A percentile compares a stretch with the other conserved stretches of the same genome.
phyloP scores from a whole-genome alignment of 2,113 vertebrate species.

The Shinisaurus crocodilurus region DNA sequence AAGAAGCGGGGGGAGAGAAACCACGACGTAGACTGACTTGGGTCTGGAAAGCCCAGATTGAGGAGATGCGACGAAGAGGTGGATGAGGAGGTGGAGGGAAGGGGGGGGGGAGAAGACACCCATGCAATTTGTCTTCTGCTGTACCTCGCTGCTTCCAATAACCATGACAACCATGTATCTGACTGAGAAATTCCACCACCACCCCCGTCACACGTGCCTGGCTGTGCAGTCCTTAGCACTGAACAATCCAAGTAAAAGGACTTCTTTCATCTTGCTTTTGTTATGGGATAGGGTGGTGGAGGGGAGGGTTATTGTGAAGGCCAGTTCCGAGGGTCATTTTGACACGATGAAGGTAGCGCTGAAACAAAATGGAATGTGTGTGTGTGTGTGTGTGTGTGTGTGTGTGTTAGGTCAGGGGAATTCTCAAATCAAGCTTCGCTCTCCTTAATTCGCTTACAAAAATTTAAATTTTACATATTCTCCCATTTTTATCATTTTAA shows the following conservation, averaged over 20 bases:
- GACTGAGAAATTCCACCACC: constrained; percentile 42
- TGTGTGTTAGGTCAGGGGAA: background rate
- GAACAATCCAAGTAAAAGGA: background rate
- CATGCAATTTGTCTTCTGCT: constrained; percentile 60
- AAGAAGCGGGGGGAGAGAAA: no score
- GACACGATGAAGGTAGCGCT: background rate
- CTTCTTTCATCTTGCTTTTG: background rate
- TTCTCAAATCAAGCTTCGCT: background rate
- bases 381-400: background rate
- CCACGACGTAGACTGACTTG: no score
- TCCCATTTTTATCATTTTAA: background rate
- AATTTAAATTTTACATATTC: background rate
- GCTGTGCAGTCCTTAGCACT: background rate
- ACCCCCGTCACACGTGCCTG: background rate
- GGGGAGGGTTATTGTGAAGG: background rate
- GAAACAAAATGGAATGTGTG: background rate
- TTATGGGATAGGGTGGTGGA: background rate
- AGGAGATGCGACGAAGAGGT: constrained; percentile 19
- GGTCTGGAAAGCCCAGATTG: constrained; percentile 35
- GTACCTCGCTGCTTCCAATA: constrained; percentile 75
- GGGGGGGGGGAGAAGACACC: constrained; percentile 50
- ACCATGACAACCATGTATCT: constrained; percentile 77
- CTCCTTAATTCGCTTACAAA: background rate
- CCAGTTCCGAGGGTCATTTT: background rate
- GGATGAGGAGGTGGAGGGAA: constrained; percentile 40